A percentile compares a stretch with the other conserved stretches of the same genome.
phyloP scores from a whole-genome alignment of 2,888 invertebrate genomes.

The Keiferia lycopersicella region DNA sequence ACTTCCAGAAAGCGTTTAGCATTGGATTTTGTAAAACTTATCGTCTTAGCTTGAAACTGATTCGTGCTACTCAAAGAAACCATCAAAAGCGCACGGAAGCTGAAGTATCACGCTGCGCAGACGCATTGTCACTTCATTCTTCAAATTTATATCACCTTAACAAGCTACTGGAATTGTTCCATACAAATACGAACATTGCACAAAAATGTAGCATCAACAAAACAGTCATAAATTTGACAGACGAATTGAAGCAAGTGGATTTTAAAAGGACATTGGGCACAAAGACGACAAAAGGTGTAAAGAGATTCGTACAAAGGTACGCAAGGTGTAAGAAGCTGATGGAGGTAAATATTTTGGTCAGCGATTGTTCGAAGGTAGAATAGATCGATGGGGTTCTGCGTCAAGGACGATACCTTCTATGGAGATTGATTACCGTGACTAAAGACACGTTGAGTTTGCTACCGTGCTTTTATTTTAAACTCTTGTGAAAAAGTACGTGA shows the following conservation, averaged over 20 bases:
- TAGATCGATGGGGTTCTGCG: conserved; percentile 13
- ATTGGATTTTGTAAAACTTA: no score
- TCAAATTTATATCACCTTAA: neutral
- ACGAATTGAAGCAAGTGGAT: conserved; percentile 7
- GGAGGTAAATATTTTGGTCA: conserved; percentile 26
- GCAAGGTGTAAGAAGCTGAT: conserved; percentile 20
- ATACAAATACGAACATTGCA: neutral
- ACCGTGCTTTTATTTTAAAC: no score
- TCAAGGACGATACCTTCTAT: neutral
- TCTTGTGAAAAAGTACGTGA: no score
- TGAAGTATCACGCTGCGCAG: neutral
- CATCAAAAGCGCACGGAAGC: conserved; percentile 5
- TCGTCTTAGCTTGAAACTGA: conserved; percentile 1
- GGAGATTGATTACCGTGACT: neutral
- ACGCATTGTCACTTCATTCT: neutral
- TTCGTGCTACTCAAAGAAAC: neutral
- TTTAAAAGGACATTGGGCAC: conserved; percentile 3
- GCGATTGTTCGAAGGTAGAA: conserved; percentile 4
- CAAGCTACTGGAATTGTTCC: conserved; percentile 1
- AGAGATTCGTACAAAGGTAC: conserved; percentile 3
- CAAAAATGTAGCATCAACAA: neutral
- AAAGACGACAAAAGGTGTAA: conserved; percentile 8
- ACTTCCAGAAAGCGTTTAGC: neutral
- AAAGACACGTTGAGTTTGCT: neutral
- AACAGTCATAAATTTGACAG: neutral